phyloP scores from a whole-genome alignment of 1,140 invertebrate species.

The Venturia canescens region DNA sequence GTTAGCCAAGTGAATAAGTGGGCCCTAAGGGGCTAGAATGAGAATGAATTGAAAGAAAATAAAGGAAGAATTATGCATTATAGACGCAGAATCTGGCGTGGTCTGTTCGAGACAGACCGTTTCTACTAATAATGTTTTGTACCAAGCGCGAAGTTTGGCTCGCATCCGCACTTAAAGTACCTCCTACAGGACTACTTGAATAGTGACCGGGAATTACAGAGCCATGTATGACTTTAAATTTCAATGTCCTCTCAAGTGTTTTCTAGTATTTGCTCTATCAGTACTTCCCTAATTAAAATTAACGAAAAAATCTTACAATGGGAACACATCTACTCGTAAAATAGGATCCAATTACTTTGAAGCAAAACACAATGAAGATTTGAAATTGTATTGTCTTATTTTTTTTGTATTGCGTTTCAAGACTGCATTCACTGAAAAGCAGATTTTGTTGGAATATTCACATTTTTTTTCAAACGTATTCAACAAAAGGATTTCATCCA shows the following conservation, averaged over 20 bases:
- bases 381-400: no score
- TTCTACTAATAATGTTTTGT: slow-evolving; percentile 21
- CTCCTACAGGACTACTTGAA: slow-evolving; percentile 14
- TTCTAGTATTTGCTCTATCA: neutral
- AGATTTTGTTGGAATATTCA: no score
- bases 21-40: neutral
- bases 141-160: slow-evolving; percentile 1
- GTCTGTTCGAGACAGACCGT: slow-evolving; percentile 15
- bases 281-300: neutral
- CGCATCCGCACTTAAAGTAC: neutral
- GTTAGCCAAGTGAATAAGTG: slow-evolving; percentile 25
- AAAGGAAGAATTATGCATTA: neutral
- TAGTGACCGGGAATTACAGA: neutral
- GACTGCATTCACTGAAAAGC: no score
- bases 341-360: no score
- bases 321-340: no score
- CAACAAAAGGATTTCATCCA: no score
- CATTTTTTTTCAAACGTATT: no score
- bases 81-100: neutral
- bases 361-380: no score
- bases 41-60: neutral
- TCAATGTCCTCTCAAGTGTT: neutral
- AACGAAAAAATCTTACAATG: no score
- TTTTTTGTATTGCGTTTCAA: no score
- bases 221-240: neutral